Conservation (phyloP, 2,888 invertebrate genomes). For the Diachrysia chrysitis region DNA sequence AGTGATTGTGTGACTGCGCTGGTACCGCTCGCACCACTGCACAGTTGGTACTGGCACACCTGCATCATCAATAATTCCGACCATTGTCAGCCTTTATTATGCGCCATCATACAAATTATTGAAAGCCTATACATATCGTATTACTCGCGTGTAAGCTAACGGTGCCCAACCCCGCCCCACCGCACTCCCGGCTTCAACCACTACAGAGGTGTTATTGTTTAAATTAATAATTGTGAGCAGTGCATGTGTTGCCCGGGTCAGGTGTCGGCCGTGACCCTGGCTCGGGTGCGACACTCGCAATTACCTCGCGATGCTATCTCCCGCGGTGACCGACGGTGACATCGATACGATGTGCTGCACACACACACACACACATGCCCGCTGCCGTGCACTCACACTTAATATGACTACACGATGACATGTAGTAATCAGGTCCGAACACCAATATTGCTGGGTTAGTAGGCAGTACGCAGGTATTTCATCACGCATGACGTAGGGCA, state of each 20-base stretch:
- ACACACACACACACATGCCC: background rate
- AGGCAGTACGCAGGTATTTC: too few species aligned
- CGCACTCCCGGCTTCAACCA: background rate
- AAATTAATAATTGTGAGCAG: background rate
- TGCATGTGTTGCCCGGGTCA: background rate
- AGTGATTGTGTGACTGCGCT: conserved; percentile 44
- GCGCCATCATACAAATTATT: conserved; percentile 56
- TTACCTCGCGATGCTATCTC: conserved; percentile 28
- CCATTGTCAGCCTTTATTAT: conserved; percentile 54
- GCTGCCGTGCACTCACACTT: background rate
- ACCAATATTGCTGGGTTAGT: too few species aligned
- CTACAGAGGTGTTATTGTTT: background rate
- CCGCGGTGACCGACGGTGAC: conserved; percentile 18
- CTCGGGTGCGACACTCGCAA: conserved; percentile 11
- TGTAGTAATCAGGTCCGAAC: too few species aligned
- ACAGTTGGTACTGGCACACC: conserved; percentile 34
- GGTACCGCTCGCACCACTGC: conserved; percentile 11
- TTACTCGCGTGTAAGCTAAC: conserved; percentile 55
- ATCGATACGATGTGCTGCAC: conserved; percentile 7
- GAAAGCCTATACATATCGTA: conserved; percentile 57
- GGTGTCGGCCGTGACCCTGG: conserved; percentile 7
- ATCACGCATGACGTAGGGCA: too few species aligned
- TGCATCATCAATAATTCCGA: conserved; percentile 54
- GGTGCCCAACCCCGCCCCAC: conserved; percentile 18
- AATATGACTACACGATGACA: too few species aligned